A percentile compares a stretch with the other conserved stretches of the same genome.
Conservation (phyloP, 2,113 vertebrate species). For the Rostratula benghalensis region DNA sequence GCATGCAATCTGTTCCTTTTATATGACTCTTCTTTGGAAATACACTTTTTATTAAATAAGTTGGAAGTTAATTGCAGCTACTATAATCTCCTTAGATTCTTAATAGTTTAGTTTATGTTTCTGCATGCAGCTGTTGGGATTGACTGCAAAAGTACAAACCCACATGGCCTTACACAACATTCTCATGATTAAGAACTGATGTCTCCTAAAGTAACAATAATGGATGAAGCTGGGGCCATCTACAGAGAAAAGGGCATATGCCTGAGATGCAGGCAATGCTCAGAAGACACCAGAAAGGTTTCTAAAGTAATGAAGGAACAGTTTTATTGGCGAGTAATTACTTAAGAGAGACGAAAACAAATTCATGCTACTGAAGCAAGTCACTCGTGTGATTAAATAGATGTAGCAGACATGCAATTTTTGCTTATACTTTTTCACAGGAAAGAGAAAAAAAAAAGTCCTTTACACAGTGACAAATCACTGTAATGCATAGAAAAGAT, state of each 20-base stretch:
- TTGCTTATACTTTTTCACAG: not conserved
- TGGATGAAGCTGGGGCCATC: conserved; percentile 27
- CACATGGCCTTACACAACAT: not conserved
- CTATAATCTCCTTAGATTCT: conserved; percentile 37
- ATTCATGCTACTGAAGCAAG: not conserved
- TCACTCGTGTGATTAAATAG: conserved; percentile 9
- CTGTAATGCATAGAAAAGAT: not conserved
- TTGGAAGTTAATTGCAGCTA: conserved; percentile 41
- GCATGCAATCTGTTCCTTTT: not conserved
- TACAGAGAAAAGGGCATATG: conserved; percentile 29
- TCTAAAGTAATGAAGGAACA: conserved; percentile 39
- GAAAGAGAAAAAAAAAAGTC: not conserved
- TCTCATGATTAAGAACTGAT: conserved; percentile 23
- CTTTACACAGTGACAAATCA: not conserved
- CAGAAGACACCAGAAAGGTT: conserved; percentile 11
- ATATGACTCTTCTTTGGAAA: not conserved
- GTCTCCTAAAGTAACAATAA: conserved; percentile 44
- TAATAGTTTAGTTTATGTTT: conserved; percentile 59
- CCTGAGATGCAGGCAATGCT: not conserved
- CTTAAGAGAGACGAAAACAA: conserved; percentile 51
- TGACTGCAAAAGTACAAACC: conserved; percentile 15
- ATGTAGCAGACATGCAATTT: not conserved
- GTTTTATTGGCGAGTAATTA: conserved; percentile 54
- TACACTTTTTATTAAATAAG: not conserved
- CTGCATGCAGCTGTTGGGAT: conserved; percentile 6